Evolutionary conservation across 2,888 invertebrate genomes (phyloP).

Genomic region (Microplitis deprimator): DNA sequence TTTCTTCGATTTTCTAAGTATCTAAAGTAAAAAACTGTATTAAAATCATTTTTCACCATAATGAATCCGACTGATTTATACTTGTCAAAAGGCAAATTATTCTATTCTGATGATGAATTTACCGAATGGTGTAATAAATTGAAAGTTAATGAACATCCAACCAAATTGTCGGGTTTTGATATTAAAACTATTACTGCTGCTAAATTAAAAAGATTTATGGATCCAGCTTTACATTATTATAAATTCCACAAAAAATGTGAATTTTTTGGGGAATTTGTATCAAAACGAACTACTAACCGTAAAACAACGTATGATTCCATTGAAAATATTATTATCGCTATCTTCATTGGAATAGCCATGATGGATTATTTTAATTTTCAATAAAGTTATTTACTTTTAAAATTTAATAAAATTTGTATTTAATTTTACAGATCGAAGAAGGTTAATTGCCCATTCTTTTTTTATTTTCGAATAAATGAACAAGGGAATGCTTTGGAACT

Average conservation of each 20-base stretch:
- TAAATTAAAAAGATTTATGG: background rate
- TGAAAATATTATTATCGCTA: background rate
- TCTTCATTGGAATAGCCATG: background rate
- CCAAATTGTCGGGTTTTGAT: background rate
- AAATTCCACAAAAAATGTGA: too few species aligned
- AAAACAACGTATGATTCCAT: background rate
- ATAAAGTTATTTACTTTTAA: background rate
- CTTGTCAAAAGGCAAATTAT: background rate
- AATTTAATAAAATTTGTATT: background rate
- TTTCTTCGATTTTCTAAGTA: background rate
- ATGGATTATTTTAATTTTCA: background rate
- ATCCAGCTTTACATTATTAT: background rate
- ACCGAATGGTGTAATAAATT: background rate
- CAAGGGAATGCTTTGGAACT: background rate
- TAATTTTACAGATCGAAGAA: background rate
- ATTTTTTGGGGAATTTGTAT: background rate
- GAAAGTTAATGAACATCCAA: background rate
- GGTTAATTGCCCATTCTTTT: background rate
- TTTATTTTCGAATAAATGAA: background rate
- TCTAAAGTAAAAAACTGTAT: background rate
- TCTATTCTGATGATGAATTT: background rate
- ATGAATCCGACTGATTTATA: background rate
- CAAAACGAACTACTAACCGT: background rate
- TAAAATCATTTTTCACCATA: background rate
- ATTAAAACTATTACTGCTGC: background rate